Evolutionary conservation across 1,140 invertebrate species (phyloP).

Genomic region (Temnothorax nylanderi): DNA sequence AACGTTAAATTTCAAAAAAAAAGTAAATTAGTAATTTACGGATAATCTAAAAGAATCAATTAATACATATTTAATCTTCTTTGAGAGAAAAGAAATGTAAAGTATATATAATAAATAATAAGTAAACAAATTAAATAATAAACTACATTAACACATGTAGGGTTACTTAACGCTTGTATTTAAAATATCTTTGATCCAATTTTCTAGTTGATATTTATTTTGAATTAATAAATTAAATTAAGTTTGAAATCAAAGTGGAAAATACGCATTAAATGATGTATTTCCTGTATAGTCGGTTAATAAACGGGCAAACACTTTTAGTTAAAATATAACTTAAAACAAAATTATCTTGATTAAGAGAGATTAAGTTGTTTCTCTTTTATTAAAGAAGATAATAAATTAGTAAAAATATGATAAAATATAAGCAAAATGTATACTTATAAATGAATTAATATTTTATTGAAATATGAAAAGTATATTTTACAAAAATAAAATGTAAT

Average conservation of each 20-base stretch:
- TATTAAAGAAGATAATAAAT: background rate
- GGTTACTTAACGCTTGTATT: background rate
- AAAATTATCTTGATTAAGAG: background rate
- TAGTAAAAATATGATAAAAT: background rate
- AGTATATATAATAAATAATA: background rate
- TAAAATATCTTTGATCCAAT: background rate
- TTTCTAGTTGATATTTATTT: background rate
- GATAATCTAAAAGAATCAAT: background rate
- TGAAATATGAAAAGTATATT: background rate
- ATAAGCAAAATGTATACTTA: background rate
- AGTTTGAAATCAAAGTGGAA: background rate
- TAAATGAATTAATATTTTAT: background rate
- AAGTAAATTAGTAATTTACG: background rate
- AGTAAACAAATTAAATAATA: background rate
- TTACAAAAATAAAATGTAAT: background rate
- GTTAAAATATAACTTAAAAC: too few relatives aligned
- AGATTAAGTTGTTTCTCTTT: background rate
- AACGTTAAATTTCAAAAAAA: background rate
- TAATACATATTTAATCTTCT: background rate
- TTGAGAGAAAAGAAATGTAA: background rate
- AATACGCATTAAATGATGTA: too few relatives aligned
- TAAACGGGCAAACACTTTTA: too few relatives aligned
- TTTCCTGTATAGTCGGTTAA: too few relatives aligned
- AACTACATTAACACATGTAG: background rate
- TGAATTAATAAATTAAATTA: background rate